Evolutionary conservation across 2,113 vertebrate genomes (phyloP).

Genomic region (Pteronura brasiliensis): DNA sequence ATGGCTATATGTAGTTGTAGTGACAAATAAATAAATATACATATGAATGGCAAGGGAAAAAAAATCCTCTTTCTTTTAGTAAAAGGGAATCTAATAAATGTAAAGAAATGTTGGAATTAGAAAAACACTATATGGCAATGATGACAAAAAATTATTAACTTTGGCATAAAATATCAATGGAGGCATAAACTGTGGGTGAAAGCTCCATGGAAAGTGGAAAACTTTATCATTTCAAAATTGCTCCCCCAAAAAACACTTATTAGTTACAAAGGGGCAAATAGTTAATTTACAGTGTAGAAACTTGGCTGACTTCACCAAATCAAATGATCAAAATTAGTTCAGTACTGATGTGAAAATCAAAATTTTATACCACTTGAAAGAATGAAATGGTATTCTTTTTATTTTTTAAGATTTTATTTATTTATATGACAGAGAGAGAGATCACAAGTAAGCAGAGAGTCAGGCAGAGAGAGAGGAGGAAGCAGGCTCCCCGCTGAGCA

Average conservation of each 20-base stretch:
- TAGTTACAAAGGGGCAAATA: background rate
- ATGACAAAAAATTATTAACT: background rate
- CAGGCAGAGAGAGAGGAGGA: too few species aligned
- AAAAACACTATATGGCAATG: background rate
- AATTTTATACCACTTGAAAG: background rate
- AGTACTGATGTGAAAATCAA: background rate
- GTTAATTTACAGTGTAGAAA: background rate
- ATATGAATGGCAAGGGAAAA: background rate
- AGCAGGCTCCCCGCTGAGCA: too few species aligned
- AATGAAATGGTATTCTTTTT: background rate
- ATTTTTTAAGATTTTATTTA: too few species aligned
- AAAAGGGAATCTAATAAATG: background rate
- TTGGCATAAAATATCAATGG: background rate
- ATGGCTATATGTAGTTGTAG: background rate
- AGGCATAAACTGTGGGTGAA: background rate
- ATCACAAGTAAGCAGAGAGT: too few species aligned
- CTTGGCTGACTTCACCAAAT: background rate
- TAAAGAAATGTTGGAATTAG: background rate
- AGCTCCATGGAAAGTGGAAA: background rate
- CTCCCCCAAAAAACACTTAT: background rate
- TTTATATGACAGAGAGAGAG: too few species aligned
- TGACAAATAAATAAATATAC: background rate
- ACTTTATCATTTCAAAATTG: background rate
- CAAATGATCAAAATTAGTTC: background rate
- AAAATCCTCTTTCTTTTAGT: background rate